Conservation (phyloP, 92 coral and sea anemone species). For the Palythoa grandiflora region DNA sequence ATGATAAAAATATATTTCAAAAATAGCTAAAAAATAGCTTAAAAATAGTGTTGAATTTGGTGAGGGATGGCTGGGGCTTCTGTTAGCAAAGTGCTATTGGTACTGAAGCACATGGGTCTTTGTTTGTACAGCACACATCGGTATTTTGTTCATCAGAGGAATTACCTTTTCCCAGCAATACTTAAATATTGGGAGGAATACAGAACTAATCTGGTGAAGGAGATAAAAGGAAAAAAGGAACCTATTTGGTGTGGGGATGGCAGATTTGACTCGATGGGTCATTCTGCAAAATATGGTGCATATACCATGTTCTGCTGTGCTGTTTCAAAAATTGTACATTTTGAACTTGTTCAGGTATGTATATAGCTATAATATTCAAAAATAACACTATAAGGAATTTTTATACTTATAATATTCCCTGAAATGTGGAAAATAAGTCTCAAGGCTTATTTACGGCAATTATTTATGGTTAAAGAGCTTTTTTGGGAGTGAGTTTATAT, state of each 20-base stretch:
- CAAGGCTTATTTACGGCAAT: no score
- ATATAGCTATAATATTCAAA: neutral
- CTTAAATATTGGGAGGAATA: conserved; percentile 30
- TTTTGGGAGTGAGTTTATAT: neutral
- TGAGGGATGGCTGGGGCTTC: conserved; percentile 64
- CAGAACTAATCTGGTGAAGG: conserved; percentile 24
- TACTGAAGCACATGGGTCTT: conserved; percentile 37
- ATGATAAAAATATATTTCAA: no score
- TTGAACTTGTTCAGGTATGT: conserved; percentile 22
- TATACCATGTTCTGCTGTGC: conserved; percentile 16
- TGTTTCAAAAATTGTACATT: conserved; percentile 9
- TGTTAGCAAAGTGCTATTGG: conserved; percentile 51
- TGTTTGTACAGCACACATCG: conserved; percentile 10
- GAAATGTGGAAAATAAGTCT: neutral
- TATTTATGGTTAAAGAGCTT: neutral
- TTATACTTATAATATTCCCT: neutral
- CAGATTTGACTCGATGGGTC: conserved; percentile 37
- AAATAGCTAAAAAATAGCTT: no score
- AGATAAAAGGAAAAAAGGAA: conserved; percentile 18
- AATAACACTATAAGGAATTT: neutral
- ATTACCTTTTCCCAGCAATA: conserved; percentile 27
- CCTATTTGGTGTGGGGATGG: conserved; percentile 45
- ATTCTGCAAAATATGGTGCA: conserved; percentile 44
- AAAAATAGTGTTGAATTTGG: no score
- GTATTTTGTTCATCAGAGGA: conserved; percentile 32